Percentiles rank a stretch among this genome's conserved stretches.
Conservation (phyloP, 2,888 invertebrate genomes). For the Pollenia amentaria region DNA sequence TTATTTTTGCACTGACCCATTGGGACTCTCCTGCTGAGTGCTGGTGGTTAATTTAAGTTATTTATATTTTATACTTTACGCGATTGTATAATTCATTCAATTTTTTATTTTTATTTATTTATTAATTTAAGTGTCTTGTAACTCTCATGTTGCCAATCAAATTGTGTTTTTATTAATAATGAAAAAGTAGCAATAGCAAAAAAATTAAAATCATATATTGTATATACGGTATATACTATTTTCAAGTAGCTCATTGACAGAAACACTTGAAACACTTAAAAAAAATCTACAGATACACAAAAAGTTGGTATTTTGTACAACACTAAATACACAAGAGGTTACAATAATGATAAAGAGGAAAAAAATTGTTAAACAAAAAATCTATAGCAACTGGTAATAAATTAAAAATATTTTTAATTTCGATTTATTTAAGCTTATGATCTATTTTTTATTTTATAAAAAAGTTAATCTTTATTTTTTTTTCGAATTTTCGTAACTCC, state of each 20-base stretch:
- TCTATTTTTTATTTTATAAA: too few relatives aligned
- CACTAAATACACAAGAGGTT: constrained; percentile 66
- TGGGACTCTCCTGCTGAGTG: not conserved
- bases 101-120: constrained; percentile 37
- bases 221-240: constrained; percentile 29
- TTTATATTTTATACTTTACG: not conserved
- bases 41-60: constrained; percentile 7
- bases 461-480: too few relatives aligned
- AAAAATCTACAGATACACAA: constrained; percentile 23
- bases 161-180: constrained; percentile 58
- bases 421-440: too few relatives aligned
- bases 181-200: constrained; percentile 28
- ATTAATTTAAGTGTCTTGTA: constrained; percentile 69
- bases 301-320: constrained; percentile 57
- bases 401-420: not conserved
- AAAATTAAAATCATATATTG: constrained; percentile 21
- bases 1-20: not conserved
- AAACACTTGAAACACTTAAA: constrained; percentile 66
- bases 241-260: constrained; percentile 74
- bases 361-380: constrained; percentile 5
- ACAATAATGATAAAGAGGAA: constrained; percentile 38
- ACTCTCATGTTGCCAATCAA: constrained; percentile 73
- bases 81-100: constrained; percentile 2
- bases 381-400: not conserved
- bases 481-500: too few relatives aligned